A percentile compares a stretch with the other conserved stretches of the same genome.
Evolutionary conservation across 2,113 vertebrate genomes (phyloP).

Genomic region (Collichthys lucidus): DNA sequence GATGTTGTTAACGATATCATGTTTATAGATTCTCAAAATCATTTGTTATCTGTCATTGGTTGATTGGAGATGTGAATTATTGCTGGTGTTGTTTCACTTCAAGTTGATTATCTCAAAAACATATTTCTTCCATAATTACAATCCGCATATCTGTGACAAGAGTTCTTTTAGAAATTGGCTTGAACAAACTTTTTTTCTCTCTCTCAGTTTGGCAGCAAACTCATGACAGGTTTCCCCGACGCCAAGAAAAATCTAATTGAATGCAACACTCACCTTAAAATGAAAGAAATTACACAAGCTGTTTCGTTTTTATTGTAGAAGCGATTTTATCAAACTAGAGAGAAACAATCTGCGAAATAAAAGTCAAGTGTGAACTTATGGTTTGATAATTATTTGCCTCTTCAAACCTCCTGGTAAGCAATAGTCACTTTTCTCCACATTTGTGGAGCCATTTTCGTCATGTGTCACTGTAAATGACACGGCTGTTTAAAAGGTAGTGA

Average conservation of each 20-base stretch:
- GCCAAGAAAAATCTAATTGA: not conserved
- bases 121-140: not conserved
- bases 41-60: too few species aligned
- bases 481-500: not conserved
- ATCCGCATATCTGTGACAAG: not conserved
- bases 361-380: slow-evolving; percentile 12
- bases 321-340: not conserved
- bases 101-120: not conserved
- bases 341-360: not conserved
- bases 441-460: slow-evolving; percentile 7
- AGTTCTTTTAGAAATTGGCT: not conserved
- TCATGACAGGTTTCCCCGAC: not conserved
- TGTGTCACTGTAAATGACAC: slow-evolving; percentile 11
- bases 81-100: not conserved
- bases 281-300: not conserved
- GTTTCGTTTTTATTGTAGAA: not conserved
- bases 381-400: slow-evolving; percentile 3
- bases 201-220: not conserved
- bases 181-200: not conserved
- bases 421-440: not conserved
- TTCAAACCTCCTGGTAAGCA: not conserved
- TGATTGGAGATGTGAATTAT: not conserved
- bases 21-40: not conserved
- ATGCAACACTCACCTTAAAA: not conserved
- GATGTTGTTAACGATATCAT: not conserved